Base-by-base conservation (phyloP, 2,888 invertebrate species). In the Fragum whitleyi region DNA sequence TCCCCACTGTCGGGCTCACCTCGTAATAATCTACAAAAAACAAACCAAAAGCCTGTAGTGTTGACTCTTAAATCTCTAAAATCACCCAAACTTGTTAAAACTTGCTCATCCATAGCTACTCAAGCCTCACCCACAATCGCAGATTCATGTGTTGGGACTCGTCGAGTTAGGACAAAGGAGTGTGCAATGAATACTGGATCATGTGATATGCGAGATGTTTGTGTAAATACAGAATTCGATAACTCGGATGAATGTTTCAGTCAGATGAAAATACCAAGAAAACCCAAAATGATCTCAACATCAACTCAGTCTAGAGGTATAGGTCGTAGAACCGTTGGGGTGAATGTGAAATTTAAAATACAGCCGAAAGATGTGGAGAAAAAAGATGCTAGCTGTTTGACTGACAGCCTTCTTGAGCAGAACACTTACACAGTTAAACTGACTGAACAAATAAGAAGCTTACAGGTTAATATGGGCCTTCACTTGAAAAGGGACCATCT, bases 151-250 rank as follows among this genome's bases (percentile, higher is more conserved):
- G 71, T 74, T 2, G 77, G 69, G 39, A 80, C 80, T 21, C 21
- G 36, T n/a, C n/a, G 42, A 21, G 55, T 72, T 1, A 76, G 57
- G 26, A 78, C 62, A 28, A 81, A 71, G 67, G 84, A 84, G 1
- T 59, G 29, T 39, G 14, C 73, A 32, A 79, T 67, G 16, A 55
- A 9, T 11, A 84, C 84, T n/a, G 29, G 26, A n/a, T 69, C 36
- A 28, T 81, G 81, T 71, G 55, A 76, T 16, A 74, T 26, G 16
- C 42, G 81, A 28, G 81, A 79, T 29, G 84, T 84, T 21, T 53
- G 29, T 61, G 76, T 84, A 14, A 81, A 78, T 53, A 84, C 84
- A n/a, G 67, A 70, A 2, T 47, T 16, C 5, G 39, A 42, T 21
- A 59, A 62, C n/a, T 14, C 71, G 9, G 16, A 21, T 23, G 57